Base-by-base conservation (phyloP, 2,113 vertebrate genomes). In the Heterotilapia buettikoferi region DNA sequence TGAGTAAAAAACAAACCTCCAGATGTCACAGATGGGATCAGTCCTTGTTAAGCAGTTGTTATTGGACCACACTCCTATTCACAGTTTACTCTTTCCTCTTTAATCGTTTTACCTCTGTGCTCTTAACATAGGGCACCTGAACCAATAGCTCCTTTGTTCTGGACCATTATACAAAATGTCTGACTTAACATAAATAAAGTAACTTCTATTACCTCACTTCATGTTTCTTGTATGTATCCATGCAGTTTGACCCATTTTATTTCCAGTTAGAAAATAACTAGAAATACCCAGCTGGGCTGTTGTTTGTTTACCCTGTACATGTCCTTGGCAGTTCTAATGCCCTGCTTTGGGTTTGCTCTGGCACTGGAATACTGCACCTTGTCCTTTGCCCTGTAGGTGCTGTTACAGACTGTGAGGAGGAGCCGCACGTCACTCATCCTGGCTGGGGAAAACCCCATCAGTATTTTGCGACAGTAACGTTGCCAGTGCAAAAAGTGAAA, bases 121-220 rank as follows among this genome's bases (percentile, higher is more conserved):
- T 92, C 53, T 80, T 8, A 7, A 43, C 57, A 84, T 13, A 38
- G 38, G 61, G 90, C 91, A 94, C 92, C 92, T 36, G 80, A 94
- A 92, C 83, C 82, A 86, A 83, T 86, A 82, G 53, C 91, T 71
- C 18, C 45, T 83, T 80, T 82, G 3, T 63, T 87, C 82, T 94
- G 95, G 94, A 96, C 95, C 96, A 96, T 88, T 56, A 82, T 89
- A 89, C 91, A 90, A 86, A 87, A 90, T 92, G 82, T 95, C 91
- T 71, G 84, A 95, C 85, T 56, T 84, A 86, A 94, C 85, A 82
- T 91, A 84, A 95, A 95, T 93, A 96, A 96, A 95, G 61, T 94
- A 87, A 91, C 73, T 92, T 61, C 90, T 80, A 88, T 78, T 82
- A 93, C 86, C 57, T 86, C 73, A 68, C 18, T 66, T 88, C 52